Evolutionary conservation across 2,888 invertebrate species (phyloP).

Genomic region (Agrochola litura): DNA sequence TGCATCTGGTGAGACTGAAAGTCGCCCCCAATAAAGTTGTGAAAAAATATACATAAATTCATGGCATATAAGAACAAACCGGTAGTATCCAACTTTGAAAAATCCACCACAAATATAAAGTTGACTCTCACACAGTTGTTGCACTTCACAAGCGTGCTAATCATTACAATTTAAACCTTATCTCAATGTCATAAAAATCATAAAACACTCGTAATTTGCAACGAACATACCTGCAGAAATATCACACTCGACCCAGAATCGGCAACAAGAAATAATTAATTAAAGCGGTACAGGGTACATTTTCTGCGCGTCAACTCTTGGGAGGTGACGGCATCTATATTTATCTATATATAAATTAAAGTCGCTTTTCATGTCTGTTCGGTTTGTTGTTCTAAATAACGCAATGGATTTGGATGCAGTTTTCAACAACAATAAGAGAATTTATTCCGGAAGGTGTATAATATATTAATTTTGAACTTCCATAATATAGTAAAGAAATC

Average conservation of each 20-base stretch:
- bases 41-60: too few species aligned
- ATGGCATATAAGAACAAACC: not conserved
- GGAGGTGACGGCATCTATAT: slow-evolving; percentile 47
- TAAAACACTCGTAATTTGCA: not conserved
- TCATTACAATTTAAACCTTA: slow-evolving; percentile 8
- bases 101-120: not conserved
- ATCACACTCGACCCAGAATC: slow-evolving; percentile 15
- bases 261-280: slow-evolving; percentile 62
- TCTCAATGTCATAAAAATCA: not conserved
- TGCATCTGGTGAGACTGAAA: too few species aligned
- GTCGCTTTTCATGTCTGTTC: too few species aligned
- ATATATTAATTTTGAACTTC: too few species aligned
- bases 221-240: not conserved
- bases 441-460: too few species aligned
- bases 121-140: not conserved
- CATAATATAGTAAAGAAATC: too few species aligned
- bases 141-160: not conserved
- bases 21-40: too few species aligned
- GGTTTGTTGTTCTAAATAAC: too few species aligned
- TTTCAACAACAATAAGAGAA: too few species aligned
- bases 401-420: too few species aligned
- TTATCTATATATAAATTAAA: not conserved
- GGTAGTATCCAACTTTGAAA: not conserved
- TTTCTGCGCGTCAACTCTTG: slow-evolving; percentile 40
- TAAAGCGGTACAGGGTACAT: slow-evolving; percentile 47